These are phyloP conservation scores for Diprion similis DNA, from an alignment of 1,140 invertebrate species.

Conservation along the genomic window DNA sequence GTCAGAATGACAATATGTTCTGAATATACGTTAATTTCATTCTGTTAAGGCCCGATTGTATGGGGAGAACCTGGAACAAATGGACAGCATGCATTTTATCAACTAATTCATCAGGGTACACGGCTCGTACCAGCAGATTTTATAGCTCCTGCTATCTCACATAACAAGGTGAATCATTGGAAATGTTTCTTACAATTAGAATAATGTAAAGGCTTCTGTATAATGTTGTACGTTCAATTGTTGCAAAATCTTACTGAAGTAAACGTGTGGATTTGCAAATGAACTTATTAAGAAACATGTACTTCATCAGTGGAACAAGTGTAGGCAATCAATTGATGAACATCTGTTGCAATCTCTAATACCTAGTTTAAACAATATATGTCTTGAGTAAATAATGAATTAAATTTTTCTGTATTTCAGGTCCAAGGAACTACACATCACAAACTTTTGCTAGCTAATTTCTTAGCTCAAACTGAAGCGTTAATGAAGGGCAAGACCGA, in stretches of 20 bases:
- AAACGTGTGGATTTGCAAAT: too few species aligned
- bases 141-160: slow-evolving; percentile 90
- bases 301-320: too few species aligned
- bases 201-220: not conserved
- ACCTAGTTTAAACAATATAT: too few species aligned
- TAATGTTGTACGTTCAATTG: not conserved
- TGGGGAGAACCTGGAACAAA: slow-evolving; percentile 98
- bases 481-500: slow-evolving; percentile 89
- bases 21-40: slow-evolving; percentile 17
- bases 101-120: slow-evolving; percentile 91
- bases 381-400: too few species aligned
- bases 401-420: slow-evolving; percentile 29
- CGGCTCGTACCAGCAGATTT: slow-evolving; percentile 97
- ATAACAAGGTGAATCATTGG: slow-evolving; percentile 87
- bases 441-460: slow-evolving; percentile 95
- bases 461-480: slow-evolving; percentile 98
- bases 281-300: too few species aligned
- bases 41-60: slow-evolving; percentile 66
- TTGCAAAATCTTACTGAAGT: not conserved
- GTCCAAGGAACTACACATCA: slow-evolving; percentile 67
- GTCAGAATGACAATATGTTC: not conserved
- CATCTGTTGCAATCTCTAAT: too few species aligned
- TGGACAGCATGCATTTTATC: slow-evolving; percentile 99
- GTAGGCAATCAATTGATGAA: too few species aligned
- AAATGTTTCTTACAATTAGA: slow-evolving; percentile 8